These are phyloP conservation scores for Smittia aterrima DNA, from an alignment of 2,888 invertebrate genomes.

Conservation along the genomic window DNA sequence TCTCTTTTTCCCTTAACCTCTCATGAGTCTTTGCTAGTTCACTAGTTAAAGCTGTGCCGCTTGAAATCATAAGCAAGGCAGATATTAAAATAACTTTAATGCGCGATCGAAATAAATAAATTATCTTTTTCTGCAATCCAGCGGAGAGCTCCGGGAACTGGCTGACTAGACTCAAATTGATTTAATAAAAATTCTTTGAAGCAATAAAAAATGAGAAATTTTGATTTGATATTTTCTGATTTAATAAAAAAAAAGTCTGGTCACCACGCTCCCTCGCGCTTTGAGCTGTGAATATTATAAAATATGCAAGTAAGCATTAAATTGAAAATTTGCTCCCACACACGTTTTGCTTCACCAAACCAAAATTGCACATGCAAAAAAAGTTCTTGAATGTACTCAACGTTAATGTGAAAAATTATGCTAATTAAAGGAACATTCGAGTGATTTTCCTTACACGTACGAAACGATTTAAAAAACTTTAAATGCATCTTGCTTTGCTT, in stretches of 20 bases:
- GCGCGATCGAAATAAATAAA: neutral
- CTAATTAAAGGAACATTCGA: neutral
- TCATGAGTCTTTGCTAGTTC: too few relatives aligned
- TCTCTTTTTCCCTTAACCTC: too few relatives aligned
- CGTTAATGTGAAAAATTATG: neutral
- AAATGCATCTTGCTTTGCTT: too few relatives aligned
- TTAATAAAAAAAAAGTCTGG: too few relatives aligned
- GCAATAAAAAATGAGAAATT: neutral
- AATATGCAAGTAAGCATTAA: conserved; percentile 17
- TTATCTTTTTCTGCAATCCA: neutral
- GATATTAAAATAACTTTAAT: conserved; percentile 2
- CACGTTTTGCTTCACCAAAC: neutral
- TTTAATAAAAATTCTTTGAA: too few relatives aligned
- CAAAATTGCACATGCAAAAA: neutral
- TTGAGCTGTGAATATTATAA: neutral
- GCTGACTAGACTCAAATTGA: too few relatives aligned
- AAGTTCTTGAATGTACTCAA: neutral
- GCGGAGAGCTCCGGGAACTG: too few relatives aligned
- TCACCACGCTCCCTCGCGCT: too few relatives aligned
- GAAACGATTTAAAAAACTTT: too few relatives aligned
- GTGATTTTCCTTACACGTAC: too few relatives aligned
- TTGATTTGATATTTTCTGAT: too few relatives aligned
- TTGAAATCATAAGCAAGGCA: conserved; percentile 2
- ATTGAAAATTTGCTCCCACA: neutral
- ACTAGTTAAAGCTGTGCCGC: neutral